Base-by-base conservation (phyloP, 92 coral and sea anemone species). In the Epizoanthus rinbou region DNA sequence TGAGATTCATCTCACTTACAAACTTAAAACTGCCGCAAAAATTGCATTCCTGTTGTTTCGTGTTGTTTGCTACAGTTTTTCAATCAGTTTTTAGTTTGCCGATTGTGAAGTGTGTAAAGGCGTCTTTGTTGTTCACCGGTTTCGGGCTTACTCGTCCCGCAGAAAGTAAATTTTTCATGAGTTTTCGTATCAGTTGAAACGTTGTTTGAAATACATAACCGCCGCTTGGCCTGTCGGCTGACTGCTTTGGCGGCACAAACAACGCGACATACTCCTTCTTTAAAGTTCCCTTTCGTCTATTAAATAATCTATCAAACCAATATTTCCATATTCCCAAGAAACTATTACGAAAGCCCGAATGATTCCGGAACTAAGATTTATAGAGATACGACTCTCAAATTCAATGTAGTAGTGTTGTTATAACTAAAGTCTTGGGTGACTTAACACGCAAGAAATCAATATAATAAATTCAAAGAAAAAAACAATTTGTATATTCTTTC, bases 111-210 rank as follows among this genome's bases (percentile, higher is more conserved):
- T n/a, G 31, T 67, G 8, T 15, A 67, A 41, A 76, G 35, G 35
- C 31, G 10, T 21, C 52, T 60, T 78, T 78, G 53, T 60, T 62
- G 58, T 78, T 78, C 71, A 39, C 22, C 23, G 5, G 60, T n/a
- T 60, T 37, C 70, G 3, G 50, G 71, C 23, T 59, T 62, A 62
- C 70, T 78, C 69, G 64, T 60, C 63, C 82, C 82, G 41, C 82
- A 59, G 47, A 78, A 62, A 78, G 82, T 78, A 69, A 60, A 60
- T 78, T 78, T 78, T 78, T 78, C 71, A 78, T 78, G 71, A 78
- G 50, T 62, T 57, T 50, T 39, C 37, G 45, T 78, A 62, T 78
- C 82, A 50, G 69, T 59, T 62, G 21, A 53, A 37, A 43, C 62
- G 23, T 78, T 78, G 82, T 57, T 22, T 78, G 71, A 78, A 78